A percentile compares a stretch with the other conserved stretches of the same genome.
Evolutionary conservation across 2,113 vertebrate genomes (phyloP).

Genomic region (Carassius auratus): DNA sequence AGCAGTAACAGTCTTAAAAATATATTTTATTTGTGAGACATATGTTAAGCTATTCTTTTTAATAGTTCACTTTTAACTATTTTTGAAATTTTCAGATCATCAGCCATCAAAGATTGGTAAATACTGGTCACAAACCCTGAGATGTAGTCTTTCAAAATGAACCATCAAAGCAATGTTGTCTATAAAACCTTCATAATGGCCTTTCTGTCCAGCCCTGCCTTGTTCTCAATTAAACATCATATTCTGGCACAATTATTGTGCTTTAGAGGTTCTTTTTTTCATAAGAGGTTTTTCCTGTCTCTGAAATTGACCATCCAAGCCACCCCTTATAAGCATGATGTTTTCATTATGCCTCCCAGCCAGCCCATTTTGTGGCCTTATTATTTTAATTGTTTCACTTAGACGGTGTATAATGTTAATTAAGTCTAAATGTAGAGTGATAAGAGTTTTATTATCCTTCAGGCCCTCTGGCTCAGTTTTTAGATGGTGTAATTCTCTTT

Average conservation of each 20-base stretch:
- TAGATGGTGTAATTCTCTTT: slow-evolving; percentile 77
- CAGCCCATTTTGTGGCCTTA: slow-evolving; percentile 87
- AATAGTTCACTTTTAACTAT: too few relatives aligned
- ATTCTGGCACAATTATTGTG: slow-evolving; percentile 84
- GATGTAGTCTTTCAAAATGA: slow-evolving; percentile 67
- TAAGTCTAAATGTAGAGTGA: slow-evolving; percentile 87
- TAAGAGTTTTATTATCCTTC: slow-evolving; percentile 84
- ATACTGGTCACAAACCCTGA: too few relatives aligned
- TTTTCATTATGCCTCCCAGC: slow-evolving; percentile 88
- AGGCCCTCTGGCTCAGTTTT: slow-evolving; percentile 78
- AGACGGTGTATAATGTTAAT: slow-evolving; percentile 86
- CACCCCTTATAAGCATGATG: slow-evolving; percentile 76
- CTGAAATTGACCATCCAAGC: slow-evolving; percentile 83
- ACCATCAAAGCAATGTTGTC: slow-evolving; percentile 80
- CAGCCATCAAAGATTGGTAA: too few relatives aligned
- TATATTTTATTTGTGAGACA: too few relatives aligned
- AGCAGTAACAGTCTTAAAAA: too few relatives aligned
- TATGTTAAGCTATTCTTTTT: too few relatives aligned
- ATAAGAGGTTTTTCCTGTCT: slow-evolving; percentile 83
- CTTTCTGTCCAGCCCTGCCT: slow-evolving; percentile 80
- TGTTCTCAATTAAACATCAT: slow-evolving; percentile 87
- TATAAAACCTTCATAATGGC: slow-evolving; percentile 87
- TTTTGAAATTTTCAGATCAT: too few relatives aligned
- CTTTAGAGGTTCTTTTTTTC: slow-evolving; percentile 82
- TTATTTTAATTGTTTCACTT: slow-evolving; percentile 91